Evolutionary conservation across 2,113 vertebrate species (phyloP).

Genomic region (Albula goreensis): DNA sequence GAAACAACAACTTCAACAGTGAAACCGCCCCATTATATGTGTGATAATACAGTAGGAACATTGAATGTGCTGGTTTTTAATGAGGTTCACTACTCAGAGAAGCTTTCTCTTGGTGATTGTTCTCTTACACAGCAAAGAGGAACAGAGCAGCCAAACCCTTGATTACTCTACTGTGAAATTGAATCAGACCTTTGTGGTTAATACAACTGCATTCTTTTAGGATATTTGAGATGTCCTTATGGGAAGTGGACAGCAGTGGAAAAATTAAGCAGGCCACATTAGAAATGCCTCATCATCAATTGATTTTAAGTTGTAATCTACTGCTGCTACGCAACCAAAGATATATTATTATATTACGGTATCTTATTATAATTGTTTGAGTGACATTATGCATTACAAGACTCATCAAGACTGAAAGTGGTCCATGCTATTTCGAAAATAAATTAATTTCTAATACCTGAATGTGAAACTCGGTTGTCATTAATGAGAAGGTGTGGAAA

Average conservation of each 20-base stretch:
- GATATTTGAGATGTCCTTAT: neutral
- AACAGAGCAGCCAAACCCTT: conserved; percentile 23
- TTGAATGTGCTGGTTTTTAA: conserved; percentile 39
- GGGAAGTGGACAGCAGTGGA: neutral
- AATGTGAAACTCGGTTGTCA: neutral
- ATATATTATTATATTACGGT: no score
- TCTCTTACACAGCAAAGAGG: conserved; percentile 26
- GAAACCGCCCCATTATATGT: conserved; percentile 40
- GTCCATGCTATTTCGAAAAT: neutral
- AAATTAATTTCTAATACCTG: neutral
- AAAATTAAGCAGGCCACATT: no score
- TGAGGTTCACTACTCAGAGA: conserved; percentile 31
- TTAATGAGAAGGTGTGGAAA: no score
- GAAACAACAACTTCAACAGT: conserved; percentile 37
- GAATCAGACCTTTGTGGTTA: no score
- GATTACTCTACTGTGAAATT: conserved; percentile 3
- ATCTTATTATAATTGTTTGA: neutral
- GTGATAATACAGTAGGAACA: conserved; percentile 24
- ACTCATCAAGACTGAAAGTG: neutral
- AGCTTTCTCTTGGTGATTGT: conserved; percentile 28
- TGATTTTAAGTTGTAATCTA: no score
- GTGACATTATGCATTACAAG: neutral
- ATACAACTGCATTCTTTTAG: neutral
- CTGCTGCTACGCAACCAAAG: no score
- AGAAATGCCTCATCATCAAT: no score